phyloP scores from a whole-genome alignment of 2,797 vertebrate species.

The Carcharodon carcharias region DNA sequence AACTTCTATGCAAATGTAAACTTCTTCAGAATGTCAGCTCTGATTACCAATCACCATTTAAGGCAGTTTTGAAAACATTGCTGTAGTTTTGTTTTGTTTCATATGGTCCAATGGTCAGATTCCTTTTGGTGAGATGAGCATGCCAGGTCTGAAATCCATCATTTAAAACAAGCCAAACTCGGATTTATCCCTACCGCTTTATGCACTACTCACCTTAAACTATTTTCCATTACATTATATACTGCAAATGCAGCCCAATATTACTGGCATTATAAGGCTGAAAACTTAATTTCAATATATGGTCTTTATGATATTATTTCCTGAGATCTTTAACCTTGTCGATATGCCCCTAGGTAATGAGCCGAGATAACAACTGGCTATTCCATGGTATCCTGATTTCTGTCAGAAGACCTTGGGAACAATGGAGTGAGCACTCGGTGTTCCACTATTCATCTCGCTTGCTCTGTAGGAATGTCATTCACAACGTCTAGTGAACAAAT shows the following conservation, averaged over 20 bases:
- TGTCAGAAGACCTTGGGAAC: background rate
- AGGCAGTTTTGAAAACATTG: background rate
- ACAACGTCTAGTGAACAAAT: background rate
- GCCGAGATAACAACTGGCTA: background rate
- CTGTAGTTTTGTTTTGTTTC: background rate
- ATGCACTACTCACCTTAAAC: background rate
- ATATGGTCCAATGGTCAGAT: background rate
- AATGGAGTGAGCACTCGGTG: too few species aligned
- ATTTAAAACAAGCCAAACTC: background rate
- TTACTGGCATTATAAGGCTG: background rate
- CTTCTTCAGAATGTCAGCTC: background rate
- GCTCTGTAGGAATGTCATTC: background rate
- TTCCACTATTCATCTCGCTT: background rate
- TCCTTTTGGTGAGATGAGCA: background rate
- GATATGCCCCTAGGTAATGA: background rate
- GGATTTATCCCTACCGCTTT: background rate
- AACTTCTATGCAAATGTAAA: background rate
- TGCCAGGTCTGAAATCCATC: background rate
- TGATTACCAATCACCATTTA: background rate
- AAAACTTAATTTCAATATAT: background rate
- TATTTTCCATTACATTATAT: conserved; percentile 5
- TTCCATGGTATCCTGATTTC: background rate
- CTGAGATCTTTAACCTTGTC: background rate
- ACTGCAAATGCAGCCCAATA: background rate
- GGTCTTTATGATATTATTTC: background rate